Conservation (phyloP, 1,140 invertebrate genomes). For the Musca vetustissima region DNA sequence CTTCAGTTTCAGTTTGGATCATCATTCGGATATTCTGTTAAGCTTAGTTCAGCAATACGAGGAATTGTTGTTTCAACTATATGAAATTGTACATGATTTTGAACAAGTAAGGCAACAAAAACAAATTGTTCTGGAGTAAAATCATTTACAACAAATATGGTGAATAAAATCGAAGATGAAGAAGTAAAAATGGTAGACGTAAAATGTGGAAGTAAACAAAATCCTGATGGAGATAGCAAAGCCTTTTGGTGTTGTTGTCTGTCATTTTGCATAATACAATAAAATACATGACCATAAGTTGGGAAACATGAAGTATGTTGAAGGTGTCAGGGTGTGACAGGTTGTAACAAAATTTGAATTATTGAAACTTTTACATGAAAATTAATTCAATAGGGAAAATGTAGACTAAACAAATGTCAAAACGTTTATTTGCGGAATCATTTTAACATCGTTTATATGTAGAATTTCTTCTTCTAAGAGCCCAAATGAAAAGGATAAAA, state of each 20-base stretch:
- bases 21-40: too few species aligned
- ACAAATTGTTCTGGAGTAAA: background rate
- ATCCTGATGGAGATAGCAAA: slow-evolving; percentile 33
- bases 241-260: slow-evolving; percentile 35
- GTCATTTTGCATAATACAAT: slow-evolving; percentile 49
- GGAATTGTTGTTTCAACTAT: background rate
- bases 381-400: too few species aligned
- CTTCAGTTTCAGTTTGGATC: too few species aligned
- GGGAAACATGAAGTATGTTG: background rate
- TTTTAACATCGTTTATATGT: too few species aligned
- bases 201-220: background rate
- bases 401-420: too few species aligned
- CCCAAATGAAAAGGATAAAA: too few species aligned
- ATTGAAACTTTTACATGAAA: too few species aligned
- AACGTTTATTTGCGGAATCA: too few species aligned
- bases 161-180: background rate
- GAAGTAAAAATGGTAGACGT: slow-evolving; percentile 18
- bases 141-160: background rate
- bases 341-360: too few species aligned
- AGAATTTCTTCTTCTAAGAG: too few species aligned
- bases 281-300: slow-evolving; percentile 41
- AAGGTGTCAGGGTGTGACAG: too few species aligned
- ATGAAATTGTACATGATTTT: slow-evolving; percentile 21
- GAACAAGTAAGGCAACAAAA: slow-evolving; percentile 27
- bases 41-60: too few species aligned